Evolutionary conservation across 1,140 invertebrate genomes (phyloP).

Genomic region (Lepidurus apus): DNA sequence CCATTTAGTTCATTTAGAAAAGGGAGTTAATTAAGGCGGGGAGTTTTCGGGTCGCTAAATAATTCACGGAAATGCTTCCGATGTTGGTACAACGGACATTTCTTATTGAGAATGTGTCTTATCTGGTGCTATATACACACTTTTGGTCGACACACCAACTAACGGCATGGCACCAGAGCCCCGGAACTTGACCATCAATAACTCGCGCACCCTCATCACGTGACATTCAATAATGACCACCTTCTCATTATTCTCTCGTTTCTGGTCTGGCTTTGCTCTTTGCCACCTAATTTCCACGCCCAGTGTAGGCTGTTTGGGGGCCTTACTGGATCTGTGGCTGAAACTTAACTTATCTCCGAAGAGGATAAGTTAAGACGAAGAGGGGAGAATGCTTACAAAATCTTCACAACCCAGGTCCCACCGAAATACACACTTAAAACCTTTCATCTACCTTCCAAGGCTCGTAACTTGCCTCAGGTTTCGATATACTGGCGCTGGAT

Average conservation of each 20-base stretch:
- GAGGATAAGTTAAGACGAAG: too few species aligned
- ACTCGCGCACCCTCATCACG: background rate
- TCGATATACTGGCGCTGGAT: background rate
- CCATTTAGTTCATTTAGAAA: background rate
- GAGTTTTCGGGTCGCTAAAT: background rate
- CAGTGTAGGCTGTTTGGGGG: background rate
- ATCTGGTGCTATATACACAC: background rate
- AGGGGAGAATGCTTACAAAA: too few species aligned
- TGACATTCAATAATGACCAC: slow-evolving; percentile 17
- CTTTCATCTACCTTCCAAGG: background rate
- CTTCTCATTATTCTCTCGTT: slow-evolving; percentile 19
- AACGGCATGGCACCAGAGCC: background rate
- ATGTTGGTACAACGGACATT: background rate
- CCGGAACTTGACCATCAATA: slow-evolving; percentile 21
- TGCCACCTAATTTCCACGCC: background rate
- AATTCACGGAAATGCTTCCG: background rate
- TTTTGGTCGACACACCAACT: background rate
- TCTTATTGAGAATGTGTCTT: background rate
- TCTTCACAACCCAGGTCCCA: background rate
- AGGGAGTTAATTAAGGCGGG: background rate
- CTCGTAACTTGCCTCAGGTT: background rate
- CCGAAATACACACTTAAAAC: background rate
- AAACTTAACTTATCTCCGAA: too few species aligned
- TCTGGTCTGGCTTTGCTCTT: slow-evolving; percentile 3
- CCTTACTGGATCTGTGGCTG: too few species aligned